These are phyloP conservation scores for Drosophila borealis DNA, from an alignment of 2,888 invertebrate genomes.

Conservation along the genomic window DNA sequence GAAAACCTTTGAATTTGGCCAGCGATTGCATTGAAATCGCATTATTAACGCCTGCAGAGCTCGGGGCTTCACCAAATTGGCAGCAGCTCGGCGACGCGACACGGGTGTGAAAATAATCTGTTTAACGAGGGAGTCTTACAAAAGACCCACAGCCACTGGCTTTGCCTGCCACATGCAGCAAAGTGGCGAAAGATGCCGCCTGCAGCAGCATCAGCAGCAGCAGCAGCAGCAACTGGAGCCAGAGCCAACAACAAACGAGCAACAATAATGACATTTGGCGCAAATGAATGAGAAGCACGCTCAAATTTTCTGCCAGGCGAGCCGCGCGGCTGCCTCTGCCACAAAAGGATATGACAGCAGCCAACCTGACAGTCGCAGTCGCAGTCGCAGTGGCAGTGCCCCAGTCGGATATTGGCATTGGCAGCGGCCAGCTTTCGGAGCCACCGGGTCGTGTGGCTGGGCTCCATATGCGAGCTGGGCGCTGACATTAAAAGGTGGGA, in stretches of 20 bases:
- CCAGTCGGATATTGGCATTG: conserved; percentile 39
- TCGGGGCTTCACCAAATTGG: conserved; percentile 67
- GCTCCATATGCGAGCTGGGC: conserved; percentile 42
- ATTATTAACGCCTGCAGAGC: conserved; percentile 81
- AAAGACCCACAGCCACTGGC: conserved; percentile 66
- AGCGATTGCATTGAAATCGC: conserved; percentile 78
- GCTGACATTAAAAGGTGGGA: conserved; percentile 85
- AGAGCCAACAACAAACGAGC: conserved; percentile 72
- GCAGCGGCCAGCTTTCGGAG: conserved; percentile 29
- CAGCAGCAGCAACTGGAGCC: conserved; percentile 20
- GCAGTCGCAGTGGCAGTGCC: conserved; percentile 26
- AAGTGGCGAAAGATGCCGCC: conserved; percentile 62
- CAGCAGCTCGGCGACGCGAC: conserved; percentile 48
- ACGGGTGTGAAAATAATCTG: conserved; percentile 82
- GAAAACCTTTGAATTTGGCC: conserved; percentile 63
- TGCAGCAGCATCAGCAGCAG: conserved; percentile 23
- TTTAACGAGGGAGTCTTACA: conserved; percentile 85
- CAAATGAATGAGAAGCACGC: conserved; percentile 76
- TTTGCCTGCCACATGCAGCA: conserved; percentile 18
- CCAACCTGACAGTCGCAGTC: conserved; percentile 42
- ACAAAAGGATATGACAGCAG: conserved; percentile 80
- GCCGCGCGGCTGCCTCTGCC: conserved; percentile 46
- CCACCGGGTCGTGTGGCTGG: conserved; percentile 40
- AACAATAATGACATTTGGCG: conserved; percentile 81
- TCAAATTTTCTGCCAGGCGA: conserved; percentile 59